phyloP scores from a whole-genome alignment of 1,140 invertebrate genomes.

The Drosophila arawakana region DNA sequence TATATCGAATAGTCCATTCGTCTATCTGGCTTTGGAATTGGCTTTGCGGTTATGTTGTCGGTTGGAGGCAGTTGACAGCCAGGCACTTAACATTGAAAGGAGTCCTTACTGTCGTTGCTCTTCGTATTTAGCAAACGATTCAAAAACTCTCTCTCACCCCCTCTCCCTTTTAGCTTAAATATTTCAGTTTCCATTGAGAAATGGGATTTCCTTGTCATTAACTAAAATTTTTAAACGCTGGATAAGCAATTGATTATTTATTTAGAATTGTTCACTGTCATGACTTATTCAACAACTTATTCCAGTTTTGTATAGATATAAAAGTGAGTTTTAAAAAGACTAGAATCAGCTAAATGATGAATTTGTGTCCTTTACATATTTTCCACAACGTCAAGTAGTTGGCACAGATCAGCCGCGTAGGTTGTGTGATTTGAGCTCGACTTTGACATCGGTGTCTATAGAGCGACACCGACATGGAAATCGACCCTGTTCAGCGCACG shows the following conservation, averaged over 20 bases:
- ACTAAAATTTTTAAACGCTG: no score
- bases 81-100: conserved; percentile 16
- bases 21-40: conserved; percentile 57
- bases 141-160: neutral
- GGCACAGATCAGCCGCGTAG: conserved; percentile 14
- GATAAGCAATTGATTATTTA: no score
- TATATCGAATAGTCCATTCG: conserved; percentile 65
- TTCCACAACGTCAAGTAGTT: neutral
- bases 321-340: no score
- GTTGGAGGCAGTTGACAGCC: neutral
- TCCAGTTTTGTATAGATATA: no score
- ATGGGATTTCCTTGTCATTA: no score
- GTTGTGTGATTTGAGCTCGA: conserved; percentile 13
- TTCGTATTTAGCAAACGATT: neutral
- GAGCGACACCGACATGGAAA: neutral
- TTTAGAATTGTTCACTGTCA: no score
- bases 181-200: neutral
- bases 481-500: conserved; percentile 10
- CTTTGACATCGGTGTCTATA: neutral
- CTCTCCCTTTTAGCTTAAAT: neutral
- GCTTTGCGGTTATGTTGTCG: conserved; percentile 61
- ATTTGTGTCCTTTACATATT: no score
- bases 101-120: conserved; percentile 1
- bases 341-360: no score
- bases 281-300: no score